Evolutionary conservation across 2,113 vertebrate species (phyloP), one percentile per base, ranked within the genome.

Genomic region (Ariopsis seemanni): DNA sequence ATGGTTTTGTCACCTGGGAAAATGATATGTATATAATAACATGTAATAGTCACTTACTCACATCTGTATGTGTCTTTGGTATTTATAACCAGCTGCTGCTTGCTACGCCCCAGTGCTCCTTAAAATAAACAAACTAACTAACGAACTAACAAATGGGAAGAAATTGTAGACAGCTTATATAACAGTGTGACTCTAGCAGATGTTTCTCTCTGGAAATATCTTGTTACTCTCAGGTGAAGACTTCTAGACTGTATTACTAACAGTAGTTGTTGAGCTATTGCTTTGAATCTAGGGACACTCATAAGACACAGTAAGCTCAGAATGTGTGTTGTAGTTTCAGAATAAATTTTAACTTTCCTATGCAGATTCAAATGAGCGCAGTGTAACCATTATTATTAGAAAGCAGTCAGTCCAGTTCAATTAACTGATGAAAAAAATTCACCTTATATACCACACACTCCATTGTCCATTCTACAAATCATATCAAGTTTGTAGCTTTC

Each of bases 101-200:
- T 77, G 27, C 27, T 34, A 34, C 14, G 34, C 34, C 27, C 27
- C 67, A 34, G 15, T 71, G 12, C 14, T 34, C 27, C n/a, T 67
- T 67, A 7, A 58, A 10, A 55, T 10, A 11, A 55, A 55, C 10
- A 12, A 20, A 42, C 34, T 42, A 42, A 53, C 53, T 2, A 55
- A 55, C 10, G 2, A 20, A 42, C 34, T 42, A 42, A 53, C 53
- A 86, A 84, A 30, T 74, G 78, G 4, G 69, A 65, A 17, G 55
- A 53, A 89, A 82, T 75, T 42, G 20, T 25, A 65, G 65, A 87
- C 86, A 89, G 75, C 67, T 87, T 84, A 79, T 84, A 79, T 86
- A 86, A 89, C 75, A 89, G 67, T 27, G 25, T 87, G 82, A 55
- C 17, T 71, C 20, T 75, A 86, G 25, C 57, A 87, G 74, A n/a